Percentiles rank a stretch among this genome's conserved stretches.
phyloP scores from a whole-genome alignment of 2,797 vertebrate species.

The Helarctos malayanus region DNA sequence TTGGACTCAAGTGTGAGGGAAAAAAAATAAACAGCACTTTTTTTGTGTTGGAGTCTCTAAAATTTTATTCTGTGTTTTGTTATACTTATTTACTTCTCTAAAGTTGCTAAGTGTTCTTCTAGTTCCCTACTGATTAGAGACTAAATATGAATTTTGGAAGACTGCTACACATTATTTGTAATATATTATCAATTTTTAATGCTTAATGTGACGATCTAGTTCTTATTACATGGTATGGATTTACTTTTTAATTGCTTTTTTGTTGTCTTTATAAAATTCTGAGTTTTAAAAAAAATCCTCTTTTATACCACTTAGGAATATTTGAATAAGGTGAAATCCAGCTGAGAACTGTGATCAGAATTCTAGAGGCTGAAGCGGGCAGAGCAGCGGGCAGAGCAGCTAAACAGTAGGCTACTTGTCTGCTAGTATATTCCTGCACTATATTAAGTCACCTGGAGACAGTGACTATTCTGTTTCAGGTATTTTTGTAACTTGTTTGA shows the following conservation, averaged over 20 bases:
- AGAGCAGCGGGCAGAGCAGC: background rate
- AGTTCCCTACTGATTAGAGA: background rate
- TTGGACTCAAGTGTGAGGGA: background rate
- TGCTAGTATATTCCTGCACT: background rate
- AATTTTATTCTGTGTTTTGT: background rate
- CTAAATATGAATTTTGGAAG: background rate
- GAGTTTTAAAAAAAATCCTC: background rate
- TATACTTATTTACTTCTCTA: background rate
- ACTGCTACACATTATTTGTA: background rate
- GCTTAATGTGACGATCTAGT: background rate
- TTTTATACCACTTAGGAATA: background rate
- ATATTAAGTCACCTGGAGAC: background rate
- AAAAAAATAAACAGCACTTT: background rate
- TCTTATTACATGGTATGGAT: background rate
- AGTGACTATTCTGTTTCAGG: background rate
- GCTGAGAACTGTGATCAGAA: background rate
- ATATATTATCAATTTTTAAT: background rate
- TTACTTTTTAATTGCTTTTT: background rate
- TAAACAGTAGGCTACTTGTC: background rate
- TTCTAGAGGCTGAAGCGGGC: background rate
- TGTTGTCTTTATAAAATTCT: conserved; percentile 32
- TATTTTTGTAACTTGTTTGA: conserved; percentile 11
- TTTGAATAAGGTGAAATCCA: background rate
- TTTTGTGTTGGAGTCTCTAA: background rate
- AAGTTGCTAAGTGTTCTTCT: background rate